Base-by-base conservation (phyloP, 2,797 vertebrate species). In the Ctenopoma multispine region DNA sequence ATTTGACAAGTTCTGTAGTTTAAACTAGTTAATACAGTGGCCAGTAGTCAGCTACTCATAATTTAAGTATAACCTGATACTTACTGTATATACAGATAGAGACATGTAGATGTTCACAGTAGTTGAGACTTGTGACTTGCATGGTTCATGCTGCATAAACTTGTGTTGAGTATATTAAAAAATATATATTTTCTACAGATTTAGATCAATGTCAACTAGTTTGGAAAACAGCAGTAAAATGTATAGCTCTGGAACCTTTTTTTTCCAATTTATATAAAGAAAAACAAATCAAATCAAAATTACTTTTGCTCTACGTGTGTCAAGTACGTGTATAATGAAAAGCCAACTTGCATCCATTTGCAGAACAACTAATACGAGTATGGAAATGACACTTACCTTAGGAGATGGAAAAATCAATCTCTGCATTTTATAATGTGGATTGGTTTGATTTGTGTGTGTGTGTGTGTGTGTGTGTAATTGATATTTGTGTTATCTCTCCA, bases 341-440 rank as follows among this genome's bases (percentile, higher is more conserved):
- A 69, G 27, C 21, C 24, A 57, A 34, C 40, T 49, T 54, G 51
- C 53, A 72, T 75, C 68, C 34, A 46, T 63, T 71, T 63, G 53
- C 58, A 59, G 61, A 77, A 41, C 24, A 15, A 49, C 13, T 60
- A 69, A 7, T 17, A 66, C 17, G n/a, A 63, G 4, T 40, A 53
- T 53, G 43, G 47, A 79, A 80, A 80, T 70, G 64, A 64, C 81
- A 94, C 93, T 91, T 92, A 94, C 93, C 93, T 93, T 85, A 38
- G 58, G 18, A 47, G 61, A 83, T 65, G 49, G 51, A 54, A 53
- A 78, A 87, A 72, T 75, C 48, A 50, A 38, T 69, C 43, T 80
- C 34, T 50, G 50, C 36, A 62, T 69, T 49, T 36, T 23, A 4
- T 51, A 43, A 64, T 62, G 10, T 9, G 3, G 11, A 53, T 21